phyloP scores from a whole-genome alignment of 1,140 invertebrate genomes.

The Papilio machaon region DNA sequence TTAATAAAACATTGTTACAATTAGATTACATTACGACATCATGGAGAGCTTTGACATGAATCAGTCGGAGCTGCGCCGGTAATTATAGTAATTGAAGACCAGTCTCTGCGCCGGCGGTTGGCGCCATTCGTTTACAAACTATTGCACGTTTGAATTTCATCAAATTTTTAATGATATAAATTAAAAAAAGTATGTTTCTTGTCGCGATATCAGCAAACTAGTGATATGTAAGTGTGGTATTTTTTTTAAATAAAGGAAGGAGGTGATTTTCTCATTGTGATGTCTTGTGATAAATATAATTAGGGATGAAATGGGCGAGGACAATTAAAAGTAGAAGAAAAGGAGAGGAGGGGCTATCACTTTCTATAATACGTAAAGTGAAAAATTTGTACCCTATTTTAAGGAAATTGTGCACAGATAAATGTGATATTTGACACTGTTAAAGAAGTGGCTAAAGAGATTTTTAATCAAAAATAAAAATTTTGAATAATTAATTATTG shows the following conservation, averaged over 20 bases:
- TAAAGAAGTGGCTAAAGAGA: too few species aligned
- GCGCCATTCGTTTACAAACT: conserved; percentile 38
- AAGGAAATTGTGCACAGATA: too few species aligned
- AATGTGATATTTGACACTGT: too few species aligned
- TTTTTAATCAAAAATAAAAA: too few species aligned
- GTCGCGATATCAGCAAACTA: neutral
- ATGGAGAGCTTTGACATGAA: conserved; percentile 31
- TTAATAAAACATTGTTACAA: conserved; percentile 25
- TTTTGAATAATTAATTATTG: too few species aligned
- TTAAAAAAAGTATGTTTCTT: neutral
- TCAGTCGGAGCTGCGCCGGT: conserved; percentile 16
- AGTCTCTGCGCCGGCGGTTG: conserved; percentile 25
- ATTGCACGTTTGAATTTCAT: conserved; percentile 36
- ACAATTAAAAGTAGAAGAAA: too few species aligned
- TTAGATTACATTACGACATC: conserved; percentile 27
- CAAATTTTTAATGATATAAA: conserved; percentile 25
- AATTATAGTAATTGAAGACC: conserved; percentile 39
- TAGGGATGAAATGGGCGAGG: too few species aligned
- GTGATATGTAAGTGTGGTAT: neutral
- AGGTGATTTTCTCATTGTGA: neutral
- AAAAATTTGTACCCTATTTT: too few species aligned
- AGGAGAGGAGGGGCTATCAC: too few species aligned
- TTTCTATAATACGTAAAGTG: too few species aligned
- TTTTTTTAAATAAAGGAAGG: neutral
- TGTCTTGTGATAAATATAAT: too few species aligned